Percentiles rank a stretch among this genome's conserved stretches.
Conservation (phyloP, 2,113 vertebrate species). For the Bujurquina vittata region DNA sequence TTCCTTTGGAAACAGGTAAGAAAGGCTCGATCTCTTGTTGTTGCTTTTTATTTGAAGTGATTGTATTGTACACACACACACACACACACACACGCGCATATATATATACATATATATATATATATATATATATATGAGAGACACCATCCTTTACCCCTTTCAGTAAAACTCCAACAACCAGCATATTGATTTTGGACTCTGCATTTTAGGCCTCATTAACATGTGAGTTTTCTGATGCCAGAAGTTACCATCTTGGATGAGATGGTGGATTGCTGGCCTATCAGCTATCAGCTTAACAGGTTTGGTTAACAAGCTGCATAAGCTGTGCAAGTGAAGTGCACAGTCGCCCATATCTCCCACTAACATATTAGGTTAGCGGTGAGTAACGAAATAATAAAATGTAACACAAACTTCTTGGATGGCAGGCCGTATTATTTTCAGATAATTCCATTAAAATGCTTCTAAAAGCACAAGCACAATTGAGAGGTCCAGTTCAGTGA, state of each 20-base stretch:
- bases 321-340: too few species aligned
- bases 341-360: too few species aligned
- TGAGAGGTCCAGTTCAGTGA: neutral
- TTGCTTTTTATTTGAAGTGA: neutral
- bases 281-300: too few species aligned
- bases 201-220: neutral
- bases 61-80: too few species aligned
- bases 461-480: neutral
- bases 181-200: too few species aligned
- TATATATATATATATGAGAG: too few species aligned
- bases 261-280: neutral
- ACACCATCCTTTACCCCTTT: neutral
- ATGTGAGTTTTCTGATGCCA: neutral
- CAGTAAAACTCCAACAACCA: neutral
- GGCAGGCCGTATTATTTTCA: neutral
- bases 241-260: neutral
- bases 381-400: too few species aligned
- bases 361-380: too few species aligned
- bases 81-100: too few species aligned
- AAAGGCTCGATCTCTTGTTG: neutral
- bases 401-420: too few species aligned
- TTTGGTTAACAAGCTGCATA: too few species aligned
- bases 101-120: too few species aligned
- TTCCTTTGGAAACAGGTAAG: constrained; percentile 96
- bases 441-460: neutral